Evolutionary conservation across 2,797 vertebrate genomes (phyloP).

Genomic region (Siniperca scherzeri): DNA sequence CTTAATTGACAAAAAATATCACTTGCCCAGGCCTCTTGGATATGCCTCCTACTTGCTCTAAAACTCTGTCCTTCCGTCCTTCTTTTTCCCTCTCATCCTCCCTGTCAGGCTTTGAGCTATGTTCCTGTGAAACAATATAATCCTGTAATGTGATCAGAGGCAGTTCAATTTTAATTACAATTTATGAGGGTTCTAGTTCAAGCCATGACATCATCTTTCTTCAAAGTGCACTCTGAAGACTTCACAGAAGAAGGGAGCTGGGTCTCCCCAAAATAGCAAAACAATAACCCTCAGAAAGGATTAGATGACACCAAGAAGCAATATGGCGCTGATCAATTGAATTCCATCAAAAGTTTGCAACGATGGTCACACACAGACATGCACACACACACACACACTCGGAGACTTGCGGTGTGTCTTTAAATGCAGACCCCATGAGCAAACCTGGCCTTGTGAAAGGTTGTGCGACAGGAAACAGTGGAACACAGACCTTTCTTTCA

Average conservation of each 20-base stretch:
- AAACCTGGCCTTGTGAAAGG: constrained; percentile 64
- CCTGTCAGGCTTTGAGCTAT: constrained; percentile 32
- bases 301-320: constrained; percentile 73
- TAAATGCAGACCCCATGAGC: constrained; percentile 45
- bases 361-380: background rate
- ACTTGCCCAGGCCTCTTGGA: background rate
- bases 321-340: constrained; percentile 71
- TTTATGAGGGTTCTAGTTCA: constrained; percentile 48
- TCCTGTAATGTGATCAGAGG: constrained; percentile 69
- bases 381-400: background rate
- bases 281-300: constrained; percentile 71
- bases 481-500: constrained; percentile 76
- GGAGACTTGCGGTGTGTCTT: constrained; percentile 30
- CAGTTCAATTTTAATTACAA: constrained; percentile 73
- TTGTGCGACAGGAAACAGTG: constrained; percentile 70
- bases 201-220: constrained; percentile 69
- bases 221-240: constrained; percentile 57
- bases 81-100: constrained; percentile 12
- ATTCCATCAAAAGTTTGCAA: constrained; percentile 60
- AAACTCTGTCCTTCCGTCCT: constrained; percentile 10
- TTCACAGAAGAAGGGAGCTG: constrained; percentile 24
- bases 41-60: background rate
- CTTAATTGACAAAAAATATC: background rate
- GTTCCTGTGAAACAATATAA: constrained; percentile 49
- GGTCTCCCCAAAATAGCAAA: constrained; percentile 68